Evolutionary conservation across 2,888 invertebrate genomes (phyloP), one percentile per base, ranked within the genome.

Genomic region (Boloria selene): DNA sequence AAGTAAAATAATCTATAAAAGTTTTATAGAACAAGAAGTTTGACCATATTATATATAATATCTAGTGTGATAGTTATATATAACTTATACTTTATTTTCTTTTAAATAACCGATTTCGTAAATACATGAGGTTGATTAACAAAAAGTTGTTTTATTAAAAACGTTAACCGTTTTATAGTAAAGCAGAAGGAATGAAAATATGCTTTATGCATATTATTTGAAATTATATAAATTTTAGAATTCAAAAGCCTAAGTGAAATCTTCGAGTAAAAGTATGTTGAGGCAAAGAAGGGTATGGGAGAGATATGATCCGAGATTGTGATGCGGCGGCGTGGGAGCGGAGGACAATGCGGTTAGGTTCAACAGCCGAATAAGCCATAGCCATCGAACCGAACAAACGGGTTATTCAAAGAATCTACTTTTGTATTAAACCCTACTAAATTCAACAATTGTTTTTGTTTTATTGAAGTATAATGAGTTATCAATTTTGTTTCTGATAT

Each of bases 341-440:
- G 79, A 78, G 79, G 79, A 84, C 87, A 85, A 87, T 82, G 79
- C 74, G 74, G 76, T 74, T 70, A 80, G 79, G 88, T 87, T 88
- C 87, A 88, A 88, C 83, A 88, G 81, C 86, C 87, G 80, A 81
- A 77, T 78, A 79, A 77, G 72, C 72, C 72, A 73, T 70, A 73
- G 65, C 63, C 72, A 68, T 72, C 71, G 71, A 69, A 71, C 64
- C 71, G 67, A 69, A 70, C 67, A 70, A 73, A 71, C 72, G 64
- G 65, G 72, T 73, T 70, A 69, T 69, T 61, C 64, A 69, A 65
- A 72, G 67, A 67, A 70, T 70, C 67, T 58, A 70, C 68, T 72
- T 67, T 71, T 67, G 60, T 56, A 69, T 58, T 61, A n/a, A n/a
- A 56, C 53, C 63, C 67, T 58, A 64, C 63, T 64, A 59, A 63